A percentile compares a stretch with the other conserved stretches of the same genome.
These are phyloP conservation scores for Drosophila littoralis DNA, from an alignment of 1,140 invertebrate species.

Conservation along the genomic window DNA sequence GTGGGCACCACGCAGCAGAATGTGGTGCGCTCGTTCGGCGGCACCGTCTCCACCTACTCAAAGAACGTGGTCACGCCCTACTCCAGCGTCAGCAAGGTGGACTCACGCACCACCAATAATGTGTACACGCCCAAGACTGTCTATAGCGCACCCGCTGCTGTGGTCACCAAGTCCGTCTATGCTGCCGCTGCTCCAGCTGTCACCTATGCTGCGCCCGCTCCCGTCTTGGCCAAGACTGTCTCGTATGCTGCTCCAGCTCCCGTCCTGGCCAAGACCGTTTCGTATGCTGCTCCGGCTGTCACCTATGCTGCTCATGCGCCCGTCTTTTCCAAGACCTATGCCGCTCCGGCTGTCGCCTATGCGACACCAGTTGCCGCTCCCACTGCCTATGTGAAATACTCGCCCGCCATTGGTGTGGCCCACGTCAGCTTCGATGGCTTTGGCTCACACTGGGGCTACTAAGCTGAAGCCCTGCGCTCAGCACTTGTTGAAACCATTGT, in stretches of 20 bases:
- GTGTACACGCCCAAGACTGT: constrained; percentile 84
- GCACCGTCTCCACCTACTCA: constrained; percentile 87
- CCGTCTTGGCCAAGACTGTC: constrained; percentile 81
- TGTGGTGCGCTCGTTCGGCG: constrained; percentile 86
- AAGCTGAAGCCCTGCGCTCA: constrained; percentile 32
- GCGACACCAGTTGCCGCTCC: constrained; percentile 75
- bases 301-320: constrained; percentile 48
- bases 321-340: constrained; percentile 53
- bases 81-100: constrained; percentile 87
- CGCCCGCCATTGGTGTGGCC: constrained; percentile 85
- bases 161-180: constrained; percentile 65
- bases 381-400: constrained; percentile 83
- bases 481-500: constrained; percentile 45
- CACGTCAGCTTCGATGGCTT: constrained; percentile 85
- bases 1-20: constrained; percentile 86
- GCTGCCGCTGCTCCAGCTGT: constrained; percentile 79
- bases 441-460: constrained; percentile 85
- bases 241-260: constrained; percentile 69
- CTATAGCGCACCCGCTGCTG: constrained; percentile 73
- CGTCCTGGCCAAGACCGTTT: constrained; percentile 59
- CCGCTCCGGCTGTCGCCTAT: constrained; percentile 69
- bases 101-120: constrained; percentile 87
- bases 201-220: constrained; percentile 86
- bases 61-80: constrained; percentile 88
- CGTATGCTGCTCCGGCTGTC: constrained; percentile 50